A percentile compares a stretch with the other conserved stretches of the same genome.
Evolutionary conservation across 2,797 vertebrate genomes (phyloP).

Genomic region (Karalla daura): DNA sequence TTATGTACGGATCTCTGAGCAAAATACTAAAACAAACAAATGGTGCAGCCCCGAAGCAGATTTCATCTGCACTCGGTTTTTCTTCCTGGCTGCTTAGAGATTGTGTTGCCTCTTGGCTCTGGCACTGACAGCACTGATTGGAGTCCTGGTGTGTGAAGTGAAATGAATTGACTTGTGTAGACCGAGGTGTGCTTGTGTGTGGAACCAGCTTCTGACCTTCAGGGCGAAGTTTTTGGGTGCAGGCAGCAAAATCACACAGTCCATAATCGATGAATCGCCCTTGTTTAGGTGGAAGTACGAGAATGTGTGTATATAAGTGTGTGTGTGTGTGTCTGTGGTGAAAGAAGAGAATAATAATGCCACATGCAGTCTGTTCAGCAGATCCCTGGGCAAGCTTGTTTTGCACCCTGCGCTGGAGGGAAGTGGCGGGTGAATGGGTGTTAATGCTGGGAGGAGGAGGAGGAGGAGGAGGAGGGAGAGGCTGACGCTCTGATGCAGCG

Average conservation of each 20-base stretch:
- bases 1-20: not conserved
- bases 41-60: constrained; percentile 19
- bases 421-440: constrained; percentile 24
- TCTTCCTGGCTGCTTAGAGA: constrained; percentile 51
- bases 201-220: constrained; percentile 5
- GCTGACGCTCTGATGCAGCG: constrained; percentile 5
- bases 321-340: not conserved
- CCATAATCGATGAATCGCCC: not conserved
- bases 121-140: constrained; percentile 44
- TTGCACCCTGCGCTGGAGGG: constrained; percentile 12
- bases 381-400: constrained; percentile 16
- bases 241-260: not conserved
- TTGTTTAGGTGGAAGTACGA: not conserved
- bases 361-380: constrained; percentile 37
- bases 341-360: constrained; percentile 38
- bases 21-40: constrained; percentile 24
- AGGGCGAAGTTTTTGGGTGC: not conserved
- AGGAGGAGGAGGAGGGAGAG: constrained; percentile 12
- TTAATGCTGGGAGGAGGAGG: constrained; percentile 8
- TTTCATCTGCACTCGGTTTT: constrained; percentile 45
- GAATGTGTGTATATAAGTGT: not conserved
- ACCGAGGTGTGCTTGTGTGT: constrained; percentile 2
- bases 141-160: constrained; percentile 45
- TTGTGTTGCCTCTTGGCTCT: constrained; percentile 38
- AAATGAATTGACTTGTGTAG: constrained; percentile 47